A percentile compares a stretch with the other conserved stretches of the same genome.
These are phyloP conservation scores for Corydoras maculifer DNA, from an alignment of 2,113 vertebrate genomes.

Conservation along the genomic window DNA sequence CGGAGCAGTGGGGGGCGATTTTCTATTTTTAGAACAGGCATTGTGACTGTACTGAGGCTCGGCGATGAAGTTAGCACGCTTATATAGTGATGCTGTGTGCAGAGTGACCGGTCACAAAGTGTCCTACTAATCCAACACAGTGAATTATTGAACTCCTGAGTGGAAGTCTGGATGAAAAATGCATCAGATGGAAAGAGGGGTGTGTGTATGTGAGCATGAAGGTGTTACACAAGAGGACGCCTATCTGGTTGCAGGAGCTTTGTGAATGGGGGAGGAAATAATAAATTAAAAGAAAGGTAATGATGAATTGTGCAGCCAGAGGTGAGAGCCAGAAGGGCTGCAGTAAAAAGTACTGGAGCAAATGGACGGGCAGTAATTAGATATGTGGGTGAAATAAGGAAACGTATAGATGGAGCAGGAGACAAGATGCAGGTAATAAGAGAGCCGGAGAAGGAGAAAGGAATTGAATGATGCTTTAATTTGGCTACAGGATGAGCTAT, in stretches of 20 bases:
- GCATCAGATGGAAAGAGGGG: constrained; percentile 29
- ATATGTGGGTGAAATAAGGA: not conserved
- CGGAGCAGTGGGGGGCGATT: not conserved
- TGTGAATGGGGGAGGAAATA: not conserved
- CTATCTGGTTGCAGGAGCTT: not conserved
- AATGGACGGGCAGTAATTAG: not conserved
- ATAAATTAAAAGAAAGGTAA: no score
- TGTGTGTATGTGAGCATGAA: not conserved
- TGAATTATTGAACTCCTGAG: constrained; percentile 53
- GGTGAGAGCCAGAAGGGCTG: no score
- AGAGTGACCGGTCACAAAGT: constrained; percentile 1
- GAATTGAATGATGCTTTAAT: constrained; percentile 28
- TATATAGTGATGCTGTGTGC: constrained; percentile 10
- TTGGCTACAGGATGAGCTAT: constrained; percentile 21
- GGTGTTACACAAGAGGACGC: not conserved
- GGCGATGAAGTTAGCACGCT: constrained; percentile 5
- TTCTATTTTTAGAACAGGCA: constrained; percentile 5
- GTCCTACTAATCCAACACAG: constrained; percentile 26
- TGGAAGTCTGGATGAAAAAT: constrained; percentile 46
- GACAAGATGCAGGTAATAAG: not conserved
- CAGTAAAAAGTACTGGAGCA: no score
- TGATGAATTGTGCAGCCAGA: no score
- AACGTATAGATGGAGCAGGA: not conserved
- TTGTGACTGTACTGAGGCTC: constrained; percentile 8
- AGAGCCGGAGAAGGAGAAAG: not conserved